Percentiles rank a stretch among this genome's conserved stretches.
These are phyloP conservation scores for Megaceryle alcyon DNA, from an alignment of 2,797 vertebrate genomes.

Conservation along the genomic window DNA sequence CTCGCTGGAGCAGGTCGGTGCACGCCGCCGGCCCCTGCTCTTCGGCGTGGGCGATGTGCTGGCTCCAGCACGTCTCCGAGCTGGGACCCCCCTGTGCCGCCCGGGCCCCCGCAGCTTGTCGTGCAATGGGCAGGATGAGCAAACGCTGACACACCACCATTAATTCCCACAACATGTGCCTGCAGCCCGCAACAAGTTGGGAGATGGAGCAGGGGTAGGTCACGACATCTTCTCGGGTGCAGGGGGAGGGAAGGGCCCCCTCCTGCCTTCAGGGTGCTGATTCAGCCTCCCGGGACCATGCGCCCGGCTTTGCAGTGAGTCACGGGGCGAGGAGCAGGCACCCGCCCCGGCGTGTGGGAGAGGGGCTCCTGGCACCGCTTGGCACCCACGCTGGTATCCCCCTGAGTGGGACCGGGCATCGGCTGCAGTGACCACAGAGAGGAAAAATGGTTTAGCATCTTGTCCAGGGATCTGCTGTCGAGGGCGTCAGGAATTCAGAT, in stretches of 20 bases:
- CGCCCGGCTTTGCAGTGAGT: not conserved
- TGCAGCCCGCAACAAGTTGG: not conserved
- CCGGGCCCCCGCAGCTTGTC: accelerated
- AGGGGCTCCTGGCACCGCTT: accelerated
- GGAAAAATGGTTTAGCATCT: not conserved
- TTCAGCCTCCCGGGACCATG: not conserved
- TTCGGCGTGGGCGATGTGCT: accelerated
- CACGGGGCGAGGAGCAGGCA: not conserved
- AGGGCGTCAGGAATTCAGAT: not conserved
- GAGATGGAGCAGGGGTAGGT: not conserved
- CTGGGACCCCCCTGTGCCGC: not conserved
- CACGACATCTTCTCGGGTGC: not conserved
- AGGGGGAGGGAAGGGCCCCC: not conserved
- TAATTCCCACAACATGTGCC: not conserved
- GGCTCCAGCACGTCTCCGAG: accelerated
- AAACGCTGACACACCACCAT: not conserved
- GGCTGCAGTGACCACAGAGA: accelerated
- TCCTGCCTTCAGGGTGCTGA: not conserved
- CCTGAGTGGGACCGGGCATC: not conserved
- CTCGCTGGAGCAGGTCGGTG: not conserved
- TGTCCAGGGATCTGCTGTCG: not conserved
- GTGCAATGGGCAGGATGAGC: not conserved
- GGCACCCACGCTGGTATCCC: not conserved
- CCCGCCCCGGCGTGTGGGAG: not conserved
- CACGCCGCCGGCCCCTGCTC: accelerated